Evolutionary conservation across 2,888 invertebrate species (phyloP).

Genomic region (Xanthia icteritia): DNA sequence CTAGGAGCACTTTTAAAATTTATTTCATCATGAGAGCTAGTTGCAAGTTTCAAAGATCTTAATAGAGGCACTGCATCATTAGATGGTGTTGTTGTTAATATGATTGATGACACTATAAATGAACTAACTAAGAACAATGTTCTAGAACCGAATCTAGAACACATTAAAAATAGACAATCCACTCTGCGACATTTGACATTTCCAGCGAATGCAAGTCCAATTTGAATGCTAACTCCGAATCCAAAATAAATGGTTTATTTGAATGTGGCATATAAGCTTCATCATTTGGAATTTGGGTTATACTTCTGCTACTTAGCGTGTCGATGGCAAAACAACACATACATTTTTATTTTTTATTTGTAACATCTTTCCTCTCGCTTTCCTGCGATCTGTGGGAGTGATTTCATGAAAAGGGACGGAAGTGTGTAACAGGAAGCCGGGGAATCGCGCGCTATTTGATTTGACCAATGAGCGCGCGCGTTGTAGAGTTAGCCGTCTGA

Average conservation of each 20-base stretch:
- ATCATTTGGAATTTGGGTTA: neutral
- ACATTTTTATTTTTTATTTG: no score
- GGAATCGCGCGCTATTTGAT: no score
- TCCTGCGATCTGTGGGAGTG: no score
- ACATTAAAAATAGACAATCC: slow-evolving; percentile 9
- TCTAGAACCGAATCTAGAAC: neutral
- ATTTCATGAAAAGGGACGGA: no score
- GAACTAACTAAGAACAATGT: slow-evolving; percentile 4
- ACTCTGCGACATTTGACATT: neutral
- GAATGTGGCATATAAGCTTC: neutral
- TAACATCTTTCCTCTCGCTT: no score
- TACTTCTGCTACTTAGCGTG: no score
- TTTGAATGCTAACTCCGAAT: neutral
- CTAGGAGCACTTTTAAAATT: neutral
- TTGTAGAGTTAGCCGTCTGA: no score
- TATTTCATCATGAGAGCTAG: neutral
- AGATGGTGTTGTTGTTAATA: neutral
- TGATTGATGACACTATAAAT: slow-evolving; percentile 13
- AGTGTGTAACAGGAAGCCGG: no score
- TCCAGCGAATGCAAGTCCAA: slow-evolving; percentile 10
- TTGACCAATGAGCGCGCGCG: no score
- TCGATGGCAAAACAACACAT: no score
- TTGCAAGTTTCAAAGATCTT: neutral
- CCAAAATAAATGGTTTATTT: neutral
- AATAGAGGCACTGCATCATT: neutral